Evolutionary conservation across 1,140 invertebrate genomes (phyloP).

Genomic region (Eueides isabella): DNA sequence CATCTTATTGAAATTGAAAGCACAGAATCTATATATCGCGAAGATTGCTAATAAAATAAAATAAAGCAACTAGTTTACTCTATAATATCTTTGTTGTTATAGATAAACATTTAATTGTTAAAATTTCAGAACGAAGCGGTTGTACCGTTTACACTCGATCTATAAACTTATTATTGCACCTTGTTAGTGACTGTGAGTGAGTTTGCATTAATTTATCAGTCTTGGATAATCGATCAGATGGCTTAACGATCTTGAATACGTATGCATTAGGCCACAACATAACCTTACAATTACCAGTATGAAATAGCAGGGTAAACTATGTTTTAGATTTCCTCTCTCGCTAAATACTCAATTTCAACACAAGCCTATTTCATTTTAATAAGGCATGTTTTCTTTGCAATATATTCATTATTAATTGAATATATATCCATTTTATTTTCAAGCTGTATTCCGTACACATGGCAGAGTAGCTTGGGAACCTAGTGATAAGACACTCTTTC

Average conservation of each 20-base stretch:
- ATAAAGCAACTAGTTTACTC: no score
- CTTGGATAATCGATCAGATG: constrained; percentile 27
- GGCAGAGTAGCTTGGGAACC: no score
- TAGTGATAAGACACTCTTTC: no score
- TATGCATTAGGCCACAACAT: constrained; percentile 12
- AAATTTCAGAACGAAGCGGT: background rate
- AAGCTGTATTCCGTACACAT: no score
- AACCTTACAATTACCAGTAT: constrained; percentile 2
- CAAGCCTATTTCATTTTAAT: background rate
- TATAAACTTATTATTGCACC: constrained; percentile 2
- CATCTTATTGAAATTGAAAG: no score
- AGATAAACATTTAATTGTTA: background rate
- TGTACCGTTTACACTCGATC: no score
- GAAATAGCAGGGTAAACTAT: constrained; percentile 1
- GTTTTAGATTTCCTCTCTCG: background rate
- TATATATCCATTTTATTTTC: no score
- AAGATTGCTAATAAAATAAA: no score
- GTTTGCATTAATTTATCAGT: constrained; percentile 34
- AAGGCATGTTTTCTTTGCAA: background rate
- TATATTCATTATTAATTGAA: background rate
- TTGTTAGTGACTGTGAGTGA: constrained; percentile 23
- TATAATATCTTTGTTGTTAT: no score
- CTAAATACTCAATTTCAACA: constrained; percentile 4
- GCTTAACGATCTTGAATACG: constrained; percentile 26
- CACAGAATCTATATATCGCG: no score